phyloP scores from a whole-genome alignment of 92 coral and sea anemone genomes.

The Epizoanthus scotinus region DNA sequence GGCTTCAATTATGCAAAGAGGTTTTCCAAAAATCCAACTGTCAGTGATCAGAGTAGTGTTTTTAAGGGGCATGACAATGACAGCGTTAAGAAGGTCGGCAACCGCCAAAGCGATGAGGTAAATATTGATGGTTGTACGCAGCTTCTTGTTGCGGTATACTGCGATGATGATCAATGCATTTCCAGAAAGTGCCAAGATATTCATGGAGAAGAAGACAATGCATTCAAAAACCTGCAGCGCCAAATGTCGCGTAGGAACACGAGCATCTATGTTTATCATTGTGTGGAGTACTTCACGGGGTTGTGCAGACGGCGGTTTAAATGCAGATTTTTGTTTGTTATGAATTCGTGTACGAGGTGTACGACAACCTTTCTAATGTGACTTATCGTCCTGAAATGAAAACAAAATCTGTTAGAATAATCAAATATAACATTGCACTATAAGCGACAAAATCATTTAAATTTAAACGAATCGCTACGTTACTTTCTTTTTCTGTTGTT shows the following conservation, averaged over 20 bases:
- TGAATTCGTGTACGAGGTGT: no score
- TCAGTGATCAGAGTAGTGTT: constrained; percentile 26
- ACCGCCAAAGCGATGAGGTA: constrained; percentile 44
- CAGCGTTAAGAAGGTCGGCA: constrained; percentile 36
- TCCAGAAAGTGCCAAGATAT: constrained; percentile 16
- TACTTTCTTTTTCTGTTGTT: no score
- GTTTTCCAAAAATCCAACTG: constrained; percentile 37
- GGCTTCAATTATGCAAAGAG: constrained; percentile 34
- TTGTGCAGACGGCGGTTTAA: no score
- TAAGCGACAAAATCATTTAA: no score
- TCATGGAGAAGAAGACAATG: constrained; percentile 8
- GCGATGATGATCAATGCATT: constrained; percentile 29
- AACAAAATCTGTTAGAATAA: no score
- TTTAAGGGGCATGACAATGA: constrained; percentile 38
- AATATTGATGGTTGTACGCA: constrained; percentile 38
- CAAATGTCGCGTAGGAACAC: constrained; percentile 36
- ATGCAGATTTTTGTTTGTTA: no score
- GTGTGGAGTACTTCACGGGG: neutral
- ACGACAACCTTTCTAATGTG: no score
- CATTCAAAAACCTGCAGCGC: constrained; percentile 29
- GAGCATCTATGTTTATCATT: neutral
- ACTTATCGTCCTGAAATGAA: no score
- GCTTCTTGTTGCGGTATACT: constrained; percentile 23
- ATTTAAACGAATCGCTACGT: no score
- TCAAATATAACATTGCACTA: no score